Evolutionary conservation across 2,113 vertebrate genomes (phyloP).

Genomic region (Apistogramma diplotaenia): DNA sequence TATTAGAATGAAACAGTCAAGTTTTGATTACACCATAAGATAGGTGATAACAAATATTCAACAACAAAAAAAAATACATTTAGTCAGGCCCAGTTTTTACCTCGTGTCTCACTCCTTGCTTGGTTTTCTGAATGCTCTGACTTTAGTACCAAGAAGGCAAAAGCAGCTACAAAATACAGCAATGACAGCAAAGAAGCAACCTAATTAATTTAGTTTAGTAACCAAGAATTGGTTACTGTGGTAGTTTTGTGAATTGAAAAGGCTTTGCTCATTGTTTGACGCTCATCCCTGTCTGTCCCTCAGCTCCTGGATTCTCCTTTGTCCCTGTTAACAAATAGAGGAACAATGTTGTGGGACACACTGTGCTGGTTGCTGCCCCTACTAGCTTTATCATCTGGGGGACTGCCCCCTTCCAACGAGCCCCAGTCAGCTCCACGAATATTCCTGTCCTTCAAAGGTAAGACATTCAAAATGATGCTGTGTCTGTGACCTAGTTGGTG

Average conservation of each 20-base stretch:
- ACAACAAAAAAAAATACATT: neutral
- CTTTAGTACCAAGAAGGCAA: neutral
- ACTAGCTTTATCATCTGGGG: constrained; percentile 66
- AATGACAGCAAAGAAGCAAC: neutral
- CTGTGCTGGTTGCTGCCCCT: constrained; percentile 72
- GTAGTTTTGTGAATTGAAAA: neutral
- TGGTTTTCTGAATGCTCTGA: neutral
- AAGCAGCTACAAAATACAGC: neutral
- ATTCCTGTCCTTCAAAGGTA: constrained; percentile 84
- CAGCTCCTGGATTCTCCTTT: constrained; percentile 54
- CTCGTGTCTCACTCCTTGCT: neutral
- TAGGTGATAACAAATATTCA: neutral
- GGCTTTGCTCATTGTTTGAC: constrained; percentile 15
- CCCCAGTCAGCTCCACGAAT: constrained; percentile 77
- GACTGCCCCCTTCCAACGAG: constrained; percentile 56
- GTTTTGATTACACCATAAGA: neutral
- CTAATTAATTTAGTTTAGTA: neutral
- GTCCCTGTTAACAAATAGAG: constrained; percentile 58
- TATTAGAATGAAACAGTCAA: neutral
- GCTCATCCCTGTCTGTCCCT: constrained; percentile 35
- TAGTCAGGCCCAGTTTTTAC: neutral
- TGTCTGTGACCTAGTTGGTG: constrained; percentile 5
- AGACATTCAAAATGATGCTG: constrained; percentile 17
- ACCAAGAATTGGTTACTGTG: neutral
- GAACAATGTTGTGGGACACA: constrained; percentile 70